phyloP scores from a whole-genome alignment of 2,888 invertebrate genomes.

The Onchidella celtica region DNA sequence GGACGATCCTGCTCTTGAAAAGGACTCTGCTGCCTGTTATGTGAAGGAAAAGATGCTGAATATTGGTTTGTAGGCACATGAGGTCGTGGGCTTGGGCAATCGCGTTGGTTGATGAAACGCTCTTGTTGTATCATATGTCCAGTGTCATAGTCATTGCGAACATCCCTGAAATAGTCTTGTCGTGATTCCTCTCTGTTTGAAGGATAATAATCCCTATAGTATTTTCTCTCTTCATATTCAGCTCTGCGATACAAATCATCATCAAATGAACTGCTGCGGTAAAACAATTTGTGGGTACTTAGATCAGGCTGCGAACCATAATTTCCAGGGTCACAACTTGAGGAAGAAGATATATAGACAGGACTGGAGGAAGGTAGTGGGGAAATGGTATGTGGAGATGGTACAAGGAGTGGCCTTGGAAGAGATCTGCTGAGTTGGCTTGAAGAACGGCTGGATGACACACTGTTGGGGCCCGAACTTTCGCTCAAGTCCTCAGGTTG shows the following conservation, averaged over 20 bases:
- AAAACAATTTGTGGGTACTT: background rate
- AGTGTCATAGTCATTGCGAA: too few species aligned
- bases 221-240: too few species aligned
- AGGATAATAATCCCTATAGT: too few species aligned
- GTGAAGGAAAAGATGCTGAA: background rate
- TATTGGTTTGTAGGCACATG: background rate
- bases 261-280: slow-evolving; percentile 9
- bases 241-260: too few species aligned
- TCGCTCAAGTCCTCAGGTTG: slow-evolving; percentile 36
- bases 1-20: background rate
- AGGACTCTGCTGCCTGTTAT: background rate
- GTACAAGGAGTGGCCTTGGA: background rate
- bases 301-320: background rate
- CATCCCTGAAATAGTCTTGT: too few species aligned
- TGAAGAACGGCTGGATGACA: slow-evolving; percentile 7
- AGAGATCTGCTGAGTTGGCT: too few species aligned
- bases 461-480: too few species aligned
- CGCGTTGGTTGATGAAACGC: background rate
- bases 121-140: background rate
- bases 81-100: background rate
- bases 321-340: background rate
- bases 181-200: too few species aligned
- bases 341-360: background rate
- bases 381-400: background rate
- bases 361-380: background rate